A percentile compares a stretch with the other conserved stretches of the same genome.
Conservation (phyloP, 2,888 invertebrate genomes). For the Acanthococcus lagerstroemiae region DNA sequence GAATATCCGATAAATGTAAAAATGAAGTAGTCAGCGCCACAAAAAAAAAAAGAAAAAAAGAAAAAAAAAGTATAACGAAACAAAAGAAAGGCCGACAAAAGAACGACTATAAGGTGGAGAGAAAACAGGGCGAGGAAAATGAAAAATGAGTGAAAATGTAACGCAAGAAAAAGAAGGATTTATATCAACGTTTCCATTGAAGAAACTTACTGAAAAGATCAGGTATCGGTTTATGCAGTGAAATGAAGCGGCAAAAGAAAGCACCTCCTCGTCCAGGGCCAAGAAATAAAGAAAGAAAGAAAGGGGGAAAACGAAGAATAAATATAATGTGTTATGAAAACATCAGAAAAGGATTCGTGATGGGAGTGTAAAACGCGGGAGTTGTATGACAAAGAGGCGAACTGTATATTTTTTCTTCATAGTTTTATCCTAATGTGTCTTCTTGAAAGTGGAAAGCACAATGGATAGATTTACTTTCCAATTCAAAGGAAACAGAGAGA, state of each 20-base stretch:
- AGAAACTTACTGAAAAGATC: constrained; percentile 25
- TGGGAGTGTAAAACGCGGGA: constrained; percentile 19
- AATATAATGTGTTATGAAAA: constrained; percentile 27
- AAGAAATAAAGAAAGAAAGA: background rate
- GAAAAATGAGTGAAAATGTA: too few species aligned
- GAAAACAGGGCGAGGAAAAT: too few species aligned
- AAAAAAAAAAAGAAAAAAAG: too few species aligned
- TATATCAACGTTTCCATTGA: constrained; percentile 25
- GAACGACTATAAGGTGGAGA: too few species aligned
- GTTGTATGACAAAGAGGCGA: constrained; percentile 16
- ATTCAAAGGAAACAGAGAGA: background rate
- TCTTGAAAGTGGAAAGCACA: constrained; percentile 6
- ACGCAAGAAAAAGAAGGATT: too few species aligned
- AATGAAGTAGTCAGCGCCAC: too few species aligned
- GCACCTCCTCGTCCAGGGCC: background rate
- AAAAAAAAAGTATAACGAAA: too few species aligned
- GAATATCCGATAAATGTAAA: too few species aligned
- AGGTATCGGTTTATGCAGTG: constrained; percentile 26
- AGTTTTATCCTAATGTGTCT: constrained; percentile 21
- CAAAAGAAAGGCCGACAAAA: too few species aligned
- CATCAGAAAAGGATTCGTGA: constrained; percentile 28
- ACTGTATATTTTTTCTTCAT: constrained; percentile 15
- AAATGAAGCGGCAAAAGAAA: constrained; percentile 22
- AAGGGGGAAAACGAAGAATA: constrained; percentile 2
- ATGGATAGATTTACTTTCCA: constrained; percentile 21